Evolutionary conservation across 2,888 invertebrate species (phyloP), one percentile per base, ranked within the genome.

Genomic region (Harmothoe impar): DNA sequence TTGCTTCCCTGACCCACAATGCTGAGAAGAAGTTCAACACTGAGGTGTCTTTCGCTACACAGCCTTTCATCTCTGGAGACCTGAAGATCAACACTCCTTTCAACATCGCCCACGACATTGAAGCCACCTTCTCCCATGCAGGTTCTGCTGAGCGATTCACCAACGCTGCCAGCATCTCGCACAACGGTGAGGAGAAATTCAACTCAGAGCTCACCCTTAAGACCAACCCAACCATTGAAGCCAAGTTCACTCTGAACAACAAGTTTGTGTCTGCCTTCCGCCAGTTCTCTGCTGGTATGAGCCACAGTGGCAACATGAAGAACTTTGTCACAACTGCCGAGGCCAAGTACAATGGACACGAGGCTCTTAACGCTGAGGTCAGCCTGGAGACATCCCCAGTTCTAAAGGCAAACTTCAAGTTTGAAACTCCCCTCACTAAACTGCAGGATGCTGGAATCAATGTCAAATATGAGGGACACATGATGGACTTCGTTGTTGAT

Each of bases 381-480:
- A 88, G 56, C 29, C 29, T 88, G n/a, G 43, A 88, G 5, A 54
- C 56, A 5, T n/a, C 88, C 7, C 62, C 62, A 15, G 62, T 54
- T 12, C 33, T 51, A 20, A 56, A 88, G 56, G 35, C 33, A 12
- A 33, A 54, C 62, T 56, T 62, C 88, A 88, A 88, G 56, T 33
- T 62, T 43, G 88, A 88, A n/a, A 88, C 62, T 12, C 54, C 56
- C 1, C 62, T 25, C 23, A 62, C 88, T 3, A 88, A 88, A 33
- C 56, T 54, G 12, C 62, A 89, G 31, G 72, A 72, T 43, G 56
- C 56, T 68, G 89, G 51, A 25, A 68, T 72, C 89, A 72, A 33
- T 31, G 72, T 68, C 72, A 89, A 68, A 35, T 68, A 89, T 52
- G 31, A 72, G 51, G 89, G 89, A 89, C 62, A 56, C n/a, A 68